phyloP scores from a whole-genome alignment of 2,797 vertebrate species.

The Anomalospiza imberbis region DNA sequence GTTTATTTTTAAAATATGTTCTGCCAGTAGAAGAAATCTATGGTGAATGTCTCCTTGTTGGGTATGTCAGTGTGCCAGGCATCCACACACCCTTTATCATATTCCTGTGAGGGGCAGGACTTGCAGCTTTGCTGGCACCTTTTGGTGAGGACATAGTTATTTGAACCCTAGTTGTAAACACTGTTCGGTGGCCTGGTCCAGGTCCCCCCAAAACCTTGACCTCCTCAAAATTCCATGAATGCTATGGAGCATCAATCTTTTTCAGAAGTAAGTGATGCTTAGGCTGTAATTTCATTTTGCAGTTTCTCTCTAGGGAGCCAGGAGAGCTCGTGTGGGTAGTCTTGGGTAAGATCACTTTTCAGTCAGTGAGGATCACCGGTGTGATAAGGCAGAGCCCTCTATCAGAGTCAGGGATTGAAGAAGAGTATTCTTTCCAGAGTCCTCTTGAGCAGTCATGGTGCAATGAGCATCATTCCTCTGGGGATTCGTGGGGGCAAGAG shows the following conservation, averaged over 20 bases:
- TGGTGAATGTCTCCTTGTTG: slow-evolving; percentile 49
- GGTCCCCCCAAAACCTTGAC: neutral
- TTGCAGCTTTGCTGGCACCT: neutral
- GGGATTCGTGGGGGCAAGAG: neutral
- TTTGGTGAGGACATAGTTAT: neutral
- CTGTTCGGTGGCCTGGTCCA: neutral
- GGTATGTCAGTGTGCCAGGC: slow-evolving; percentile 6
- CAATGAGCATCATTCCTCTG: neutral
- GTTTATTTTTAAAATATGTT: slow-evolving; percentile 49
- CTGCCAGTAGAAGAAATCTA: neutral
- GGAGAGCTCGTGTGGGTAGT: neutral
- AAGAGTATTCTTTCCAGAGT: neutral
- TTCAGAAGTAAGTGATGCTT: neutral
- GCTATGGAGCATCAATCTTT: neutral
- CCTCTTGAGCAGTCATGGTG: neutral
- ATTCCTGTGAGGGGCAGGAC: neutral
- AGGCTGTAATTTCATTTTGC: neutral
- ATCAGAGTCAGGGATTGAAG: neutral
- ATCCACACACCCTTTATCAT: neutral
- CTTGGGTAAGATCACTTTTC: neutral
- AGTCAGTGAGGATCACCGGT: neutral
- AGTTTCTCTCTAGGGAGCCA: neutral
- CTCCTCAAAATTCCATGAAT: neutral
- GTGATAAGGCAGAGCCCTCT: neutral
- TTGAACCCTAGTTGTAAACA: neutral